These are phyloP conservation scores for Threskiornis aethiopicus DNA, from an alignment of 2,797 vertebrate species.

Conservation along the genomic window DNA sequence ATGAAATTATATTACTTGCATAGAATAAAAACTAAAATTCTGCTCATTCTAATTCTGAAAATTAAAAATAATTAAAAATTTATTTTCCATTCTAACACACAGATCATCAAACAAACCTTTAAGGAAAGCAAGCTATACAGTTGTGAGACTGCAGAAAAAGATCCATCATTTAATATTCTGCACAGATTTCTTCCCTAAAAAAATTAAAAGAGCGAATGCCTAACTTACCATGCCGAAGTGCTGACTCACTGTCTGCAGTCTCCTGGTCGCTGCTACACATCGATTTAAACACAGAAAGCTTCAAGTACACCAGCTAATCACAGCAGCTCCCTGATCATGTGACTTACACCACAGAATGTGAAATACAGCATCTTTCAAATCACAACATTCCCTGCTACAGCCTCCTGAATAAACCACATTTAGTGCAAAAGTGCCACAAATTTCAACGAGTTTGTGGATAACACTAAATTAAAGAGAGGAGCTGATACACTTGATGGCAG, in stretches of 20 bases:
- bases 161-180: not conserved
- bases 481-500: not conserved
- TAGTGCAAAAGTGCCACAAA: not conserved
- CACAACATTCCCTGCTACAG: not conserved
- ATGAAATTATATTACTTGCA: not conserved
- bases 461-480: not conserved
- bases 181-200: not conserved
- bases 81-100: not conserved
- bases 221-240: constrained; percentile 56
- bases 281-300: constrained; percentile 59
- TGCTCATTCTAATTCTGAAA: not conserved
- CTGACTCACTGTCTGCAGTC: constrained; percentile 73
- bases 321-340: constrained; percentile 43
- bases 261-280: constrained; percentile 11
- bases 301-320: constrained; percentile 44
- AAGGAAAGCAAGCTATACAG: not conserved
- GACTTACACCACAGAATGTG: not conserved
- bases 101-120: not conserved
- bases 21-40: not conserved
- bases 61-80: not conserved
- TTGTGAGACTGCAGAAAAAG: not conserved
- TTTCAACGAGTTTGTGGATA: not conserved
- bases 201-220: not conserved
- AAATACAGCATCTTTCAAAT: not conserved
- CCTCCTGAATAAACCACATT: not conserved